These are phyloP conservation scores for Pseudorhombus dupliciocellatus DNA, from an alignment of 2,113 vertebrate species.

Conservation along the genomic window DNA sequence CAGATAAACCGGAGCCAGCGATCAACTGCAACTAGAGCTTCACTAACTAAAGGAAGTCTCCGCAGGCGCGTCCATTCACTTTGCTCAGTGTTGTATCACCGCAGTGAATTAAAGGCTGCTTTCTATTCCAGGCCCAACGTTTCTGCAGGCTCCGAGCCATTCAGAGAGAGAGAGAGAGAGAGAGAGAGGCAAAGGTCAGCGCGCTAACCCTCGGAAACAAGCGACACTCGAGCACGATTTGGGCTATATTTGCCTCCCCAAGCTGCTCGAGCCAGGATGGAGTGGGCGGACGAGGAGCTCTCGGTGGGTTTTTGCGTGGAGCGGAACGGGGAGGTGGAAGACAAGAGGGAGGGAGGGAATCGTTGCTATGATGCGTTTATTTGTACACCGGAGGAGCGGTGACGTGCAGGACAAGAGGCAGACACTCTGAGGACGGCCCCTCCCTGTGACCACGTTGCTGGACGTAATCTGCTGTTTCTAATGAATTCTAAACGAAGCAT, in stretches of 20 bases:
- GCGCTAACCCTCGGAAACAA: slow-evolving; percentile 29
- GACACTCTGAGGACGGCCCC: slow-evolving; percentile 10
- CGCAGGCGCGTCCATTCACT: slow-evolving; percentile 54
- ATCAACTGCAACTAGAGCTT: slow-evolving; percentile 52
- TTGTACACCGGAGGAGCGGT: slow-evolving; percentile 43
- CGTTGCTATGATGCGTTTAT: slow-evolving; percentile 36
- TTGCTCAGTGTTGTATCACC: slow-evolving; percentile 31
- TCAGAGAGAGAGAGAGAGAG: slow-evolving; percentile 14
- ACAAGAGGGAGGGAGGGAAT: slow-evolving; percentile 18
- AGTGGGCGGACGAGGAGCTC: slow-evolving; percentile 63
- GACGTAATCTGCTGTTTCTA: too few relatives aligned
- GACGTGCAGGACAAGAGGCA: slow-evolving; percentile 28
- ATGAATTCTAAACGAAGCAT: too few relatives aligned
- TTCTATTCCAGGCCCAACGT: slow-evolving; percentile 56
- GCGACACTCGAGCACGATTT: slow-evolving; percentile 35
- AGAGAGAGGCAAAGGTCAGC: slow-evolving; percentile 44
- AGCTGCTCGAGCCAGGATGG: slow-evolving; percentile 10
- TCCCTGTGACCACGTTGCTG: background rate
- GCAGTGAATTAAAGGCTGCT: slow-evolving; percentile 20
- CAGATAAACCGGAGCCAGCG: slow-evolving; percentile 27
- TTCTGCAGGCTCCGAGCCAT: slow-evolving; percentile 52
- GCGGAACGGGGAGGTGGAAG: slow-evolving; percentile 47
- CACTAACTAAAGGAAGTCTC: slow-evolving; percentile 57
- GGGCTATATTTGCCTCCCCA: background rate
- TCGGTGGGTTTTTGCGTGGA: slow-evolving; percentile 30